phyloP scores from a whole-genome alignment of 2,797 vertebrate genomes.

The Argyrosomus regius region DNA sequence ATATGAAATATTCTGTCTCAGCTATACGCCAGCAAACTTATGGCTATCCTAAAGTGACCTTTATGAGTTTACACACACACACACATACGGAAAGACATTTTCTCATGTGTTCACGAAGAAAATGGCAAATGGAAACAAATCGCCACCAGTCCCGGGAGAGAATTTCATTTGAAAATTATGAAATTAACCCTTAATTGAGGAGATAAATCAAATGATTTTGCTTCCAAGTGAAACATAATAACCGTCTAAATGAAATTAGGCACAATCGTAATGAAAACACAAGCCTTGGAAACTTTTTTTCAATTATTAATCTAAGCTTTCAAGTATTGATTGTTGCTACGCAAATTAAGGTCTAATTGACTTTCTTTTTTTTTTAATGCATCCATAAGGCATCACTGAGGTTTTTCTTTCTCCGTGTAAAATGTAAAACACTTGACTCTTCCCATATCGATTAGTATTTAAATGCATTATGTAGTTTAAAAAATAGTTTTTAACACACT shows the following conservation, averaged over 20 bases:
- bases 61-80: slow-evolving; percentile 5
- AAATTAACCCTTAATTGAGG: slow-evolving; percentile 49
- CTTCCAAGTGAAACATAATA: slow-evolving; percentile 42
- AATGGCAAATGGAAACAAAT: slow-evolving; percentile 60
- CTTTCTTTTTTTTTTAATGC: background rate
- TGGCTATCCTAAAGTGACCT: slow-evolving; percentile 45
- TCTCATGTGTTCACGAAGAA: background rate
- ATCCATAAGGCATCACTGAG: background rate
- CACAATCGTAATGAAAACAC: slow-evolving; percentile 42
- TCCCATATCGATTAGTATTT: background rate
- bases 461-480: too few relatives aligned
- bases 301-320: background rate
- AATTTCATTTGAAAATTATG: slow-evolving; percentile 36
- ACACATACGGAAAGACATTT: background rate
- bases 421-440: too few relatives aligned
- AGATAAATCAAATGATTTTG: slow-evolving; percentile 56
- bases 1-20: slow-evolving; percentile 49
- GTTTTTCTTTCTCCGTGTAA: background rate
- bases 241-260: slow-evolving; percentile 39
- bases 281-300: slow-evolving; percentile 1
- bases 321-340: slow-evolving; percentile 18
- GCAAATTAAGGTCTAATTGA: background rate
- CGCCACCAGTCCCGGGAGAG: background rate
- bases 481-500: too few relatives aligned
- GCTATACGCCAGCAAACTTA: slow-evolving; percentile 1